Evolutionary conservation across 1,140 invertebrate genomes (phyloP).

Genomic region (Hycleus phaleratus): DNA sequence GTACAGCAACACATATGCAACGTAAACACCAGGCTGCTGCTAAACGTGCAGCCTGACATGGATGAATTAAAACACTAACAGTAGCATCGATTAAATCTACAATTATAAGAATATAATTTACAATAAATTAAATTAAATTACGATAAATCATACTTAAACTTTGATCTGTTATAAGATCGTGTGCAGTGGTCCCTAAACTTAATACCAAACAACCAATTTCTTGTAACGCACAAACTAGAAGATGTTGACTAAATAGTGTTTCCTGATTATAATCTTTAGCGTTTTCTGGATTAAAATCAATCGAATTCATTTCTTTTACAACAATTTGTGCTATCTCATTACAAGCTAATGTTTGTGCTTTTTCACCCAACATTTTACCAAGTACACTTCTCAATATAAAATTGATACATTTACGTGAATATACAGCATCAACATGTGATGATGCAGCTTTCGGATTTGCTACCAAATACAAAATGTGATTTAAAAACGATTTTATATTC

Average conservation of each 20-base stretch:
- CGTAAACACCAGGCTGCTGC: constrained; percentile 91
- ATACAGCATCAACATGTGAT: constrained; percentile 95
- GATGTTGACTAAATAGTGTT: constrained; percentile 87
- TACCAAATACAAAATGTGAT: constrained; percentile 86
- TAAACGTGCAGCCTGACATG: constrained; percentile 82
- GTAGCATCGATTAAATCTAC: constrained; percentile 48
- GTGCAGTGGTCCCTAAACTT: constrained; percentile 85
- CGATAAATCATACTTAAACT: constrained; percentile 57
- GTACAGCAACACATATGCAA: constrained; percentile 86
- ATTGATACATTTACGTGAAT: constrained; percentile 94
- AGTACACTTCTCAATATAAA: constrained; percentile 89
- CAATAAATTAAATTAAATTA: not conserved
- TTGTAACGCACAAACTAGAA: constrained; percentile 88
- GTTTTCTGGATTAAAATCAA: constrained; percentile 85
- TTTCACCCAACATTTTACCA: constrained; percentile 91
- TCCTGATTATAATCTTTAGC: constrained; percentile 85
- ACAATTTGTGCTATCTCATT: constrained; percentile 91
- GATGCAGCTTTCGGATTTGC: constrained; percentile 89
- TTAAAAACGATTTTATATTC: constrained; percentile 76
- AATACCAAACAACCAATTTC: constrained; percentile 81
- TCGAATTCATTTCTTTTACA: constrained; percentile 90
- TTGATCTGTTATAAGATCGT: constrained; percentile 79
- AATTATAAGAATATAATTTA: constrained; percentile 11
- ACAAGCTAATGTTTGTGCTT: constrained; percentile 90
- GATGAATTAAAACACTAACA: constrained; percentile 82